These are phyloP conservation scores for Protaetia brevitarsis DNA, from an alignment of 1,140 invertebrate genomes.

Conservation along the genomic window DNA sequence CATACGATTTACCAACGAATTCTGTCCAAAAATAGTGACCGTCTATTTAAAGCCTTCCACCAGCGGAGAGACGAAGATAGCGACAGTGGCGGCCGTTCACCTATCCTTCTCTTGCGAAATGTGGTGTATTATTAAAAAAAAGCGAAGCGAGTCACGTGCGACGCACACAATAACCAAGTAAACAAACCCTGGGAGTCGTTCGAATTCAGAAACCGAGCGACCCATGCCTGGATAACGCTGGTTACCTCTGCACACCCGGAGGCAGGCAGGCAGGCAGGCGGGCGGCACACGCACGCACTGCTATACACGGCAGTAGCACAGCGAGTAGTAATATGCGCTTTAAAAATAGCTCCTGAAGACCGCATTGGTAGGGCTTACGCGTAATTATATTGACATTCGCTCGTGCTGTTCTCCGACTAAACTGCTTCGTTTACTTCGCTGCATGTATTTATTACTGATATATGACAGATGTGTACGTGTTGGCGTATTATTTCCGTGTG, in stretches of 20 bases:
- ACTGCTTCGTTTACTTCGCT: background rate
- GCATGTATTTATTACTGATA: background rate
- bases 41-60: background rate
- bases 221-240: constrained; percentile 13
- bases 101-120: background rate
- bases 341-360: constrained; percentile 1
- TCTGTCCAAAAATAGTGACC: background rate
- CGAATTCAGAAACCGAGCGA: constrained; percentile 5
- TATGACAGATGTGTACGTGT: no score
- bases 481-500: no score
- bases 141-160: background rate
- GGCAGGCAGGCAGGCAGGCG: no score
- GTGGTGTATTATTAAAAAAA: background rate
- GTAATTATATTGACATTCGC: constrained; percentile 8
- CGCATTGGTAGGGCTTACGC: background rate
- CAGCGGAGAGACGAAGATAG: background rate
- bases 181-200: constrained; percentile 12
- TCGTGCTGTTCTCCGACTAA: background rate
- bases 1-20: no score
- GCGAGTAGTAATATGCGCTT: background rate
- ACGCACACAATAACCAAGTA: constrained; percentile 10
- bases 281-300: no score
- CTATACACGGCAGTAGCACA: no score
- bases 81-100: background rate
- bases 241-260: constrained; percentile 17